Base-by-base conservation (phyloP, 2,113 vertebrate genomes). In the Nibea coibor region DNA sequence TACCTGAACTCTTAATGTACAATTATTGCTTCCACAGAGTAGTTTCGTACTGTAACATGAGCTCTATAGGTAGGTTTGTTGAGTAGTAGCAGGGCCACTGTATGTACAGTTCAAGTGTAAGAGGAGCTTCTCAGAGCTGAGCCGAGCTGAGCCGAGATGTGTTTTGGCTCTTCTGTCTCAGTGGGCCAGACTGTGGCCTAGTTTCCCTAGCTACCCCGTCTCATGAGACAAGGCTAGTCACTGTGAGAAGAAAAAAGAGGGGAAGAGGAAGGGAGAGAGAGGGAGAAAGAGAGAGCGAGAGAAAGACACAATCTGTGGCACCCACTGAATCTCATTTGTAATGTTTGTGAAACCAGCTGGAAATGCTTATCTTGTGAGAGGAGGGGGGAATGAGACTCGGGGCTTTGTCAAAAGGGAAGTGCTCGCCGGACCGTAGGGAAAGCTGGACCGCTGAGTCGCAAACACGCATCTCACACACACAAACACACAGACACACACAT, bases 341-440 rank as follows among this genome's bases (percentile, higher is more conserved):
- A 65, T 90, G 84, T 93, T 93, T 90, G 91, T 88, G 83, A 90
- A 89, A 91, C 83, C 90, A 93, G 90, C 91, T 94, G 89, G 92
- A 86, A 92, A 91, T 83, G 88, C 86, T 92, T 92, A 90, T 90
- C 75, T 82, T 85, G 69, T 48, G 43, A 84, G 79, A 56, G 24
- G 56, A 10, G 75, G 61, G 63, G 43, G 54, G 47, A 7, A 45
- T 26, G 77, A 50, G 47, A 74, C 26, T 22, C n/a, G 5, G 42
- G 31, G 78, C 57, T 83, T 75, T 65, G 81, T 81, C 68, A 51
- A 42, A 35, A 64, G 58, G 58, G 80, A 81, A 85, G 79, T 47
- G 78, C 28, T 76, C 11, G 48, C 65, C 19, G 8, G 72, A 75
- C 74, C n/a, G 3, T 11, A 24, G 81, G 88, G 84, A 77, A 39